Conservation (phyloP, 2,797 vertebrate species). For the Sebastes hubbsi region DNA sequence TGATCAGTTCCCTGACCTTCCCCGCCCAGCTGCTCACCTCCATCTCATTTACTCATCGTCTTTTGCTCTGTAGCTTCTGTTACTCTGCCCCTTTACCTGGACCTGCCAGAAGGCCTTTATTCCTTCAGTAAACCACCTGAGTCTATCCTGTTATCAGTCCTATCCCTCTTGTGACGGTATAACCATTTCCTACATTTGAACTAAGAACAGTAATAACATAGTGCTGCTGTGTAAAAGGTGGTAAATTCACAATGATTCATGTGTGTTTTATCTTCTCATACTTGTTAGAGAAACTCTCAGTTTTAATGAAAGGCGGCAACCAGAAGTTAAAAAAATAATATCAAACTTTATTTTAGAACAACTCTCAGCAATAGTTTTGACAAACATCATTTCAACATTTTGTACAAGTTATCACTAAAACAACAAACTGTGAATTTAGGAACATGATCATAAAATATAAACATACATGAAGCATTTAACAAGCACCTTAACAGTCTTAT, state of each 20-base stretch:
- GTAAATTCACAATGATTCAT: background rate
- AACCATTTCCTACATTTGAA: no score
- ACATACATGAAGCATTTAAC: background rate
- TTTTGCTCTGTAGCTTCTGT: no score
- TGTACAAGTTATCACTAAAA: background rate
- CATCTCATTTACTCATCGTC: no score
- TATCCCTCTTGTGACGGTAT: background rate
- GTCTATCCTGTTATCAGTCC: background rate
- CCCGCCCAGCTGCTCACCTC: no score
- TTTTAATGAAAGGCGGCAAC: background rate
- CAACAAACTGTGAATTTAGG: background rate
- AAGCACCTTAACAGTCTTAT: background rate
- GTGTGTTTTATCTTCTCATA: background rate
- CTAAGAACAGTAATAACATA: background rate
- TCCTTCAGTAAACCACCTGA: background rate
- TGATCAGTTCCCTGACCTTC: no score
- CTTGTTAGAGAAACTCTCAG: background rate
- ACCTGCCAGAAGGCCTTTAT: background rate
- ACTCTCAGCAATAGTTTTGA: background rate
- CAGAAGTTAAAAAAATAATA: background rate
- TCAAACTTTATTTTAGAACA: constrained; percentile 29
- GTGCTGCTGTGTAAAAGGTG: background rate
- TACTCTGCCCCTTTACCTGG: no score
- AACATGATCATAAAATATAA: background rate
- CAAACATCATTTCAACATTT: background rate